These are phyloP conservation scores for Octodon degus DNA, from an alignment of 2,113 vertebrate species.

Conservation along the genomic window DNA sequence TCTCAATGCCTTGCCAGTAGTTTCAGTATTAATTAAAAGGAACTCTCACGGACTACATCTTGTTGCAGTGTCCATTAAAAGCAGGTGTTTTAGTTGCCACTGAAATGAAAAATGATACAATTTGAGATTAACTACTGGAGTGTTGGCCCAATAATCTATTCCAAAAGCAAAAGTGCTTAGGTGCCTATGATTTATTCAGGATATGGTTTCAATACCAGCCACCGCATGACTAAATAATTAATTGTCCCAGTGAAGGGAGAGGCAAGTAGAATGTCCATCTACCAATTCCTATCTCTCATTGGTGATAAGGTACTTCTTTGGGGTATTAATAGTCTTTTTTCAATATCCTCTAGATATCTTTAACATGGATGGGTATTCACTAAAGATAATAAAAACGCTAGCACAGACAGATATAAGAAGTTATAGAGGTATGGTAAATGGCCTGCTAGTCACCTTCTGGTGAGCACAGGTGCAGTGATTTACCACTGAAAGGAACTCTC, in stretches of 20 bases:
- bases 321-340: background rate
- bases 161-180: background rate
- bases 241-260: background rate
- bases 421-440: background rate
- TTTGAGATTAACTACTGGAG: background rate
- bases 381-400: background rate
- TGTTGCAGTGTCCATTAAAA: background rate
- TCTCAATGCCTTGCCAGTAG: background rate
- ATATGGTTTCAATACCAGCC: background rate
- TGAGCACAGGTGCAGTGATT: background rate
- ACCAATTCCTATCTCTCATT: background rate
- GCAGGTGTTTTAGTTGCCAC: background rate
- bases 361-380: background rate
- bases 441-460: background rate
- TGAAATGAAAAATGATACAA: background rate
- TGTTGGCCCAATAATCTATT: background rate
- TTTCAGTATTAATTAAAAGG: background rate
- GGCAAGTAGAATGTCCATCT: background rate
- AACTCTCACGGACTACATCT: too few species aligned
- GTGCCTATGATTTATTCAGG: background rate
- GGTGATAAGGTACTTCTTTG: background rate
- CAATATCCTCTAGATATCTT: background rate
- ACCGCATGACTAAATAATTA: background rate
- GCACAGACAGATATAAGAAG: background rate
- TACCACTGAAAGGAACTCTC: background rate